Evolutionary conservation across 2,888 invertebrate species (phyloP).

Genomic region (Ashinkailepas kermadecensis): DNA sequence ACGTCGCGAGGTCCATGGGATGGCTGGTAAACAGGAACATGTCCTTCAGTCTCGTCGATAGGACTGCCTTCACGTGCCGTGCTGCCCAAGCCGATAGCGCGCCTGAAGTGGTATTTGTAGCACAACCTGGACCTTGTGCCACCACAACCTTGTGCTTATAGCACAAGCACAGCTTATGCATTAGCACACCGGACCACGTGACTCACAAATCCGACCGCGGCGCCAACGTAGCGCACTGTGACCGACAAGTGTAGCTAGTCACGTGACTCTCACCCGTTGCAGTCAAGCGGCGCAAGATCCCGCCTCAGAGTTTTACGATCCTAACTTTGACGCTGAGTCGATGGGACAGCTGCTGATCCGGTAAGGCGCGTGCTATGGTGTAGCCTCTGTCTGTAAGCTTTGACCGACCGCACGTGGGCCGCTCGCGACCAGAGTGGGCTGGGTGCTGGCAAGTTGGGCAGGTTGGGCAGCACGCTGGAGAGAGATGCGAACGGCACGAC

Average conservation of each 20-base stretch:
- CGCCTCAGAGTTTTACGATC: not conserved
- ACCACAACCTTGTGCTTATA: not conserved
- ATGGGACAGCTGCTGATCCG: conserved; percentile 11
- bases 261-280: not conserved
- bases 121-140: not conserved
- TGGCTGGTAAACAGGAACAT: no score
- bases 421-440: no score
- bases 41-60: no score
- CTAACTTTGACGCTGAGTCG: conserved; percentile 9
- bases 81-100: no score
- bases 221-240: no score
- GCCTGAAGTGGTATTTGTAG: no score
- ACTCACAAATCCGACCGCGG: no score
- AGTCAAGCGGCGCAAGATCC: conserved; percentile 7
- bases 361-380: not conserved
- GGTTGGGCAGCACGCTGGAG: not conserved
- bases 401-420: no score
- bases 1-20: no score
- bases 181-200: no score
- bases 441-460: not conserved
- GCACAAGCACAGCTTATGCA: not conserved
- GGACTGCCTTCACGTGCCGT: no score
- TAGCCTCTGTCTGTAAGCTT: no score
- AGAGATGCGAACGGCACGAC: not conserved
- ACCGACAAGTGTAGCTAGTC: not conserved